Evolutionary conservation across 2,113 vertebrate genomes (phyloP), one percentile per base, ranked within the genome.

Genomic region (Syngnathus typhle): DNA sequence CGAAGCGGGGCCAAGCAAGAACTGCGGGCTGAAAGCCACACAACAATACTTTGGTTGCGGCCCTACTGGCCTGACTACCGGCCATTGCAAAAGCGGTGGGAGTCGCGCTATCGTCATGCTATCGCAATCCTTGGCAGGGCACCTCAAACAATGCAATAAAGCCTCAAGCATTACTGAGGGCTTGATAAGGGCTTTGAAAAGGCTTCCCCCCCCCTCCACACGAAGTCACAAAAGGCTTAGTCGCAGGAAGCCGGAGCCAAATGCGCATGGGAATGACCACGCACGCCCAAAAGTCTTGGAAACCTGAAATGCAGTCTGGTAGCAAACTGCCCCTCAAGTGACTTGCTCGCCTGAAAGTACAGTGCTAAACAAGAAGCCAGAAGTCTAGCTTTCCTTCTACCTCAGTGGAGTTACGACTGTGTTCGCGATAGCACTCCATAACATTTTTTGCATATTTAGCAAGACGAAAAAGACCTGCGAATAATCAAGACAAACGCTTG

Each of bases 1-100:
- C 86, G 82, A 77, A 79, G 81, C 73, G 86, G 88, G 88, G 88
- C 88, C 86, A 88, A 75, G 69, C 76, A 66, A 59, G 75, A 47
- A 32, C 68, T 76, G 41, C 65, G 71, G 74, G 77, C 78, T 82
- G 77, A 81, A 70, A 78, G 68, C 81, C 82, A 83, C 77, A 76
- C 71, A 89, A 89, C 87, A 89, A 89, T 89, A 79, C 80, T 16
- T 41, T 59, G 65, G 80, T 63, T 78, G 67, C 73, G 66, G 82
- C 72, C 79, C 62, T 7, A 73, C 73, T 78, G 79, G 79, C 83
- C 79, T 10, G 44, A 81, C 84, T 85, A 80, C 85, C 83, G 88
- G 86, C 80, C 66, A 83, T 87, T 86, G 84, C 75, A 70, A 79
- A 71, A 38, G 71, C 69, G 47, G 59, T 70, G 85, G 85, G 87